Evolutionary conservation across 2,113 vertebrate genomes (phyloP).

Genomic region (Oreocharis arfaki): DNA sequence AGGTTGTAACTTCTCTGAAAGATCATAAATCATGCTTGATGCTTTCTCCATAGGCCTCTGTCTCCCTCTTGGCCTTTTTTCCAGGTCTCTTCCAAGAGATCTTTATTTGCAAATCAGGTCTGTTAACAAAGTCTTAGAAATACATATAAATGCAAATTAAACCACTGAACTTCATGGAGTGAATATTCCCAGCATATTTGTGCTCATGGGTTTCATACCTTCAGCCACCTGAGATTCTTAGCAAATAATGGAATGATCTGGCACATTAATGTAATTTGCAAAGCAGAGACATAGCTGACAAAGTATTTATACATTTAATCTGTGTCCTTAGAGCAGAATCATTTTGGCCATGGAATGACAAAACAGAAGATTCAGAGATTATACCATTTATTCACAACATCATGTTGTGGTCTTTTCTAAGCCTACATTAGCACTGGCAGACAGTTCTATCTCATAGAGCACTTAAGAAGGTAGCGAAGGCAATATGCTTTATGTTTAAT

Average conservation of each 20-base stretch:
- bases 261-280: background rate
- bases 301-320: background rate
- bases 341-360: background rate
- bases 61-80: background rate
- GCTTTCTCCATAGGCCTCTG: background rate
- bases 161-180: background rate
- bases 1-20: background rate
- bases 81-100: background rate
- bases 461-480: background rate
- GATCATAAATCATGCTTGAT: background rate
- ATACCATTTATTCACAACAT: background rate
- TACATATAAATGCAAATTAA: background rate
- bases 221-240: background rate
- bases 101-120: background rate
- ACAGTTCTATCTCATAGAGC: background rate
- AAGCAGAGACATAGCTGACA: background rate
- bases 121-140: background rate
- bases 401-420: background rate
- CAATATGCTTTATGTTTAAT: background rate
- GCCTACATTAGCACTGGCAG: background rate
- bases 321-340: background rate
- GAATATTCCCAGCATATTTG: background rate
- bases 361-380: background rate
- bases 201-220: background rate
- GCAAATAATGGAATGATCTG: background rate